Base-by-base conservation (phyloP, 1,140 invertebrate genomes). In the Danaus plexippus region DNA sequence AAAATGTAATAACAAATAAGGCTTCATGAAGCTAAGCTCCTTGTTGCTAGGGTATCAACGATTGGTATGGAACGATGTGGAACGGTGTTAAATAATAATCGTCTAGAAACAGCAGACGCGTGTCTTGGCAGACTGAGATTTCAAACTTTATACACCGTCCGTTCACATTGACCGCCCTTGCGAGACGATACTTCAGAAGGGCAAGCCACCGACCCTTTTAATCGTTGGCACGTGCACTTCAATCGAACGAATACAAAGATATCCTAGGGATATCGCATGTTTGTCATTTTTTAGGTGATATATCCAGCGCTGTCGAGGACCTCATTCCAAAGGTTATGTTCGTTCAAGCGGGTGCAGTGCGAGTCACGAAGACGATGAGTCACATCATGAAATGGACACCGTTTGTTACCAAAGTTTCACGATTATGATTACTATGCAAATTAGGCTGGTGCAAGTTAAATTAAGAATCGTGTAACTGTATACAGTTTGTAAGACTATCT, bases 221-320 rank as follows among this genome's bases (percentile, higher is more conserved):
- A 86, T 79, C 77, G 73, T 50, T 70, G 81, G 80, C 83, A 79
- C 83, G 83, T 79, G 83, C 72, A 74, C 57, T 63, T 70, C 77
- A 32, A 32, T 32, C 22, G 22, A 32, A 32, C 22, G 22, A 32
- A 32, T 32, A 32, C 5, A 32, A 32, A 32, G 22, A 32, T 32
- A 32, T 32, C 22, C 22, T 32, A 32, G 22, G 22, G 22, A 32
- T 32, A 32, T 32, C 15, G 3, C 7, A 32, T 7, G 22, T 32
- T 32, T 32, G 22, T 32, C 1, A 32, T 32, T 32, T 32, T 32
- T 32, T 32, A 32, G 22, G 22, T 32, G 22, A 32, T 32, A 32
- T 32, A 32, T 32, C 22, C 22, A 22, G 47, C 47, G 15, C 11
- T n/a, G 15, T 22, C 47, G 43, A n/a, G 12, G 13, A 32, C 42